phyloP scores from a whole-genome alignment of 2,888 invertebrate genomes.

The Sesia apiformis region DNA sequence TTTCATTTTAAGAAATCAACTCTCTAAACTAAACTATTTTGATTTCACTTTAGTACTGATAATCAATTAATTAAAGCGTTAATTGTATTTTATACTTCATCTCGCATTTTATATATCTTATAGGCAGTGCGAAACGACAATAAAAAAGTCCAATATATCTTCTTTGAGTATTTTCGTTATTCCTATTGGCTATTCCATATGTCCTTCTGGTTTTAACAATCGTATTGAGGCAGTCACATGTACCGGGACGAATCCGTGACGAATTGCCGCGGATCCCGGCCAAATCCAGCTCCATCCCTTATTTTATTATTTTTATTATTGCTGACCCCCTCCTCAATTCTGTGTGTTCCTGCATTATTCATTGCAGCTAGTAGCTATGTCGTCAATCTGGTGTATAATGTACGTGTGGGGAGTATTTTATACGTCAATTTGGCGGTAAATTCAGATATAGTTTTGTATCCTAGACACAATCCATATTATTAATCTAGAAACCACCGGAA shows the following conservation, averaged over 20 bases:
- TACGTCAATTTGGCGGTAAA: not conserved
- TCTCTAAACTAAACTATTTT: too few species aligned
- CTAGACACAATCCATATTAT: not conserved
- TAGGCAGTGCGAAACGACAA: too few species aligned
- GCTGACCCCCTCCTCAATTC: constrained; percentile 15
- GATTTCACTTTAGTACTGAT: too few species aligned
- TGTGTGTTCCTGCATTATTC: constrained; percentile 46
- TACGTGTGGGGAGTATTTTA: not conserved
- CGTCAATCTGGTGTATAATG: constrained; percentile 14
- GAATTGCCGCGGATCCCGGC: constrained; percentile 37
- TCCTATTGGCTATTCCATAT: not conserved
- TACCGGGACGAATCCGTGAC: constrained; percentile 53
- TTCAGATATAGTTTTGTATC: not conserved
- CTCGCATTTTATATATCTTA: too few species aligned
- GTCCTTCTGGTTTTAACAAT: not conserved
- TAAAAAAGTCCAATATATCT: too few species aligned
- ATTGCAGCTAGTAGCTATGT: constrained; percentile 20
- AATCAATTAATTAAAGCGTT: too few species aligned
- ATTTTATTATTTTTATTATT: constrained; percentile 46
- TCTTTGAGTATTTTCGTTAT: not conserved
- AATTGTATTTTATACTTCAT: too few species aligned
- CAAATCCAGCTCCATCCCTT: constrained; percentile 32
- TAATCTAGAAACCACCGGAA: not conserved
- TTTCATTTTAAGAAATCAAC: too few species aligned
- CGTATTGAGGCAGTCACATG: constrained; percentile 22